Evolutionary conservation across 1,140 invertebrate species (phyloP).

Genomic region (Neodiprion lecontei): DNA sequence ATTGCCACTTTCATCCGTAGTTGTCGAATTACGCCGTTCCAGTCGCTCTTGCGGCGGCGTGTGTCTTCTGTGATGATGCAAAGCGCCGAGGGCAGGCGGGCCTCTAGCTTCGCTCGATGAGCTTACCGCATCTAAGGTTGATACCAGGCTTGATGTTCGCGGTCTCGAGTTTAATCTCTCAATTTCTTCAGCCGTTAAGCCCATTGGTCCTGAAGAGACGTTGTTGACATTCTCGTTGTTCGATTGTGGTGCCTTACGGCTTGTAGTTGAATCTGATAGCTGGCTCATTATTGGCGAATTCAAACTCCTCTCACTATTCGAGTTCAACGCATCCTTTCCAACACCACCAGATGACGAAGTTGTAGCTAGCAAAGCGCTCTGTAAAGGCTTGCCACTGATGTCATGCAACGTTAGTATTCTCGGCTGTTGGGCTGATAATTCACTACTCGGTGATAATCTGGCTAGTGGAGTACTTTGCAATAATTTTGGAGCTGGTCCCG

Average conservation of each 20-base stretch:
- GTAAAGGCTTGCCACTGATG: slow-evolving; percentile 90
- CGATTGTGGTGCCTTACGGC: slow-evolving; percentile 67
- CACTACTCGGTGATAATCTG: slow-evolving; percentile 88
- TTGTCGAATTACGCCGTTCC: slow-evolving; percentile 79
- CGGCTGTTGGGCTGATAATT: slow-evolving; percentile 88
- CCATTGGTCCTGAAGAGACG: slow-evolving; percentile 72
- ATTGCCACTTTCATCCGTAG: slow-evolving; percentile 93
- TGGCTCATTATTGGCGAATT: slow-evolving; percentile 92
- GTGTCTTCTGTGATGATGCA: slow-evolving; percentile 69
- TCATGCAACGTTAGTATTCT: slow-evolving; percentile 91
- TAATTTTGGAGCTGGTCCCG: slow-evolving; percentile 68
- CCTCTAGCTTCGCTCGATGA: slow-evolving; percentile 86
- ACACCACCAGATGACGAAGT: slow-evolving; percentile 85
- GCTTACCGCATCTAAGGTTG: slow-evolving; percentile 90
- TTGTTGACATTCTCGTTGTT: slow-evolving; percentile 62
- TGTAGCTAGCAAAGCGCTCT: slow-evolving; percentile 85
- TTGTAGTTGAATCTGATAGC: slow-evolving; percentile 79
- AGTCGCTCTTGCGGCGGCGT: slow-evolving; percentile 71
- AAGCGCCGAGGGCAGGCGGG: slow-evolving; percentile 64
- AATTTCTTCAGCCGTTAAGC: slow-evolving; percentile 91
- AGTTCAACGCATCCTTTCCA: slow-evolving; percentile 82
- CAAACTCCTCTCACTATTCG: slow-evolving; percentile 87
- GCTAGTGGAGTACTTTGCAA: slow-evolving; percentile 90
- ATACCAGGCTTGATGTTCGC: slow-evolving; percentile 86
- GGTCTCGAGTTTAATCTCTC: slow-evolving; percentile 88